These are phyloP conservation scores for Laterallus jamaicensis DNA, from an alignment of 2,113 vertebrate species.

Conservation along the genomic window DNA sequence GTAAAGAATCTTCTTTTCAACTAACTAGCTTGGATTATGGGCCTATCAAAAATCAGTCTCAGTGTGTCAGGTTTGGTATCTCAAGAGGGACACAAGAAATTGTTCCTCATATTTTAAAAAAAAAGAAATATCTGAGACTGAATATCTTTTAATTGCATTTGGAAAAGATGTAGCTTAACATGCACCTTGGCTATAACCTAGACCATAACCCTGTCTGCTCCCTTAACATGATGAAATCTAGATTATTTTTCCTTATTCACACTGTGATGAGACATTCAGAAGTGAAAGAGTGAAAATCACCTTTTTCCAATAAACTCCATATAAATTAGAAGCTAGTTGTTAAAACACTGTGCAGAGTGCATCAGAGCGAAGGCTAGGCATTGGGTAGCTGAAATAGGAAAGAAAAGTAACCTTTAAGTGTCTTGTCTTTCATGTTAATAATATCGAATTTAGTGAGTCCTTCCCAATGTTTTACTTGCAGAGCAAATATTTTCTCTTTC, in stretches of 20 bases:
- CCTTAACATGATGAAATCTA: neutral
- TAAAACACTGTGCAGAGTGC: neutral
- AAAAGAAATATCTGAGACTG: neutral
- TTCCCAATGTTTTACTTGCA: constrained; percentile 63
- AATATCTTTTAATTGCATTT: neutral
- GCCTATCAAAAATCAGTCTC: neutral
- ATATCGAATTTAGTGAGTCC: constrained; percentile 59
- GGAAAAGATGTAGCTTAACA: neutral
- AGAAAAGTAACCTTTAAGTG: constrained; percentile 56
- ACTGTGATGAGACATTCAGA: neutral
- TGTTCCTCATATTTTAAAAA: neutral
- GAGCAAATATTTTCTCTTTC: constrained; percentile 67
- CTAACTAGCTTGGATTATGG: neutral
- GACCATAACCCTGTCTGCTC: neutral
- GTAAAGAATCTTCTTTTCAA: neutral
- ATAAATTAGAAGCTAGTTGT: neutral
- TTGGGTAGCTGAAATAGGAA: neutral
- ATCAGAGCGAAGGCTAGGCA: neutral
- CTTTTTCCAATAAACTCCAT: neutral
- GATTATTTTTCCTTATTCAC: neutral
- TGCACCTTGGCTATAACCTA: neutral
- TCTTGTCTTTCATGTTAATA: constrained; percentile 67
- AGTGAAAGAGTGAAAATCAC: neutral
- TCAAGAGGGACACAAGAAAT: neutral
- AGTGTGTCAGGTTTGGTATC: neutral